Evolutionary conservation across 2,113 vertebrate genomes (phyloP).

Genomic region (Nibea albiflora): DNA sequence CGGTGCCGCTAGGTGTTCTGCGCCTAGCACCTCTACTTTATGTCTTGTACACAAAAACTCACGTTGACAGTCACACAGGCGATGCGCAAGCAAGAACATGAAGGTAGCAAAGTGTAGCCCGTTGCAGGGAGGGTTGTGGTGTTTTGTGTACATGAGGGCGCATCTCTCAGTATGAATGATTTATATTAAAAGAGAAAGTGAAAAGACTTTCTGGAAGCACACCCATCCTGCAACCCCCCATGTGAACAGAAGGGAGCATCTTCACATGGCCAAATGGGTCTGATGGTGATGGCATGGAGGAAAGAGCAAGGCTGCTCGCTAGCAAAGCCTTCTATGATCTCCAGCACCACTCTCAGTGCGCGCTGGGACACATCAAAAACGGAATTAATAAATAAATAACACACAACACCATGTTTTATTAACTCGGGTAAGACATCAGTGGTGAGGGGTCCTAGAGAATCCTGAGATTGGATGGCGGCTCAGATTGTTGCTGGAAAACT

Average conservation of each 20-base stretch:
- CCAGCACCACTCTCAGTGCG: conserved; percentile 58
- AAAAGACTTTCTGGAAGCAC: conserved; percentile 71
- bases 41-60: conserved; percentile 35
- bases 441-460: conserved; percentile 52
- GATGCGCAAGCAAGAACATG: conserved; percentile 73
- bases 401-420: conserved; percentile 82
- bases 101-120: conserved; percentile 77
- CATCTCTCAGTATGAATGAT: conserved; percentile 81
- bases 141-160: conserved; percentile 82
- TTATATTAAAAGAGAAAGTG: conserved; percentile 74
- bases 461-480: conserved; percentile 66
- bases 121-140: conserved; percentile 60
- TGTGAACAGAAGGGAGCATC: conserved; percentile 67
- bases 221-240: conserved; percentile 36
- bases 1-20: neutral
- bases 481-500: conserved; percentile 51
- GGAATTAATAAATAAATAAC: conserved; percentile 83
- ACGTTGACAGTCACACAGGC: conserved; percentile 51
- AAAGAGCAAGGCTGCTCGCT: conserved; percentile 59
- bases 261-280: conserved; percentile 78
- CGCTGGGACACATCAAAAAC: conserved; percentile 77
- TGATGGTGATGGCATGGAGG: conserved; percentile 68
- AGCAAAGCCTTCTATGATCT: conserved; percentile 66
- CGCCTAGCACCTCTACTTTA: conserved; percentile 27
- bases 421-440: conserved; percentile 65